Conservation (phyloP, 2,797 vertebrate genomes). For the Octomys mimax region DNA sequence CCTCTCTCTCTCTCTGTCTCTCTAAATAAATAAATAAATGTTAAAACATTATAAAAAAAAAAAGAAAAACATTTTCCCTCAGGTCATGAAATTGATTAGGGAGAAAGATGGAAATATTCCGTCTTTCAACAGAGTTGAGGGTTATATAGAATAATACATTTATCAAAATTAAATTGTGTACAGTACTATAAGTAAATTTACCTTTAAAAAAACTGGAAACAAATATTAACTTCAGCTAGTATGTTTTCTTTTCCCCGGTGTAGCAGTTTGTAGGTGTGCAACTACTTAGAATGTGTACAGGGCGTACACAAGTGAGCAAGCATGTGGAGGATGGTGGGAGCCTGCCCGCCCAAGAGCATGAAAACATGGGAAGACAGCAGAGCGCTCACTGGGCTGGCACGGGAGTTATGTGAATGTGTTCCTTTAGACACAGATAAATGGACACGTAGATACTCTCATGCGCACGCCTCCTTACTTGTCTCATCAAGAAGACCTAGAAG, state of each 20-base stretch:
- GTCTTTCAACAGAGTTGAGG: not conserved
- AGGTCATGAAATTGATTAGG: not conserved
- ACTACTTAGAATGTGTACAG: not conserved
- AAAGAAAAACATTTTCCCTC: not conserved
- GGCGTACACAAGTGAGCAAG: not conserved
- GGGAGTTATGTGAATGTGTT: not conserved
- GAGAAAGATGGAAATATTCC: not conserved
- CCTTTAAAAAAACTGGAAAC: not conserved
- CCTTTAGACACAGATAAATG: not conserved
- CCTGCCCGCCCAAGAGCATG: not conserved
- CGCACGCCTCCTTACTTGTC: not conserved
- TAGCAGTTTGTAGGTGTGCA: not conserved
- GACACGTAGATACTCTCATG: not conserved
- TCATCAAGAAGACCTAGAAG: not conserved
- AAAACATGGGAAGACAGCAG: not conserved
- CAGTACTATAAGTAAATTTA: not conserved
- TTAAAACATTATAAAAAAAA: too few relatives aligned
- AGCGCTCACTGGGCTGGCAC: not conserved
- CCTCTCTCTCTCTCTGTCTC: too few relatives aligned
- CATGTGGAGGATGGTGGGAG: not conserved
- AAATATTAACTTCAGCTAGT: not conserved
- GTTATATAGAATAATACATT: not conserved
- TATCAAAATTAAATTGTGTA: not conserved
- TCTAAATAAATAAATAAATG: too few relatives aligned
- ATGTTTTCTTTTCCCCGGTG: not conserved